Base-by-base conservation (phyloP, 2,113 vertebrate species). In the Mustelus asterias region DNA sequence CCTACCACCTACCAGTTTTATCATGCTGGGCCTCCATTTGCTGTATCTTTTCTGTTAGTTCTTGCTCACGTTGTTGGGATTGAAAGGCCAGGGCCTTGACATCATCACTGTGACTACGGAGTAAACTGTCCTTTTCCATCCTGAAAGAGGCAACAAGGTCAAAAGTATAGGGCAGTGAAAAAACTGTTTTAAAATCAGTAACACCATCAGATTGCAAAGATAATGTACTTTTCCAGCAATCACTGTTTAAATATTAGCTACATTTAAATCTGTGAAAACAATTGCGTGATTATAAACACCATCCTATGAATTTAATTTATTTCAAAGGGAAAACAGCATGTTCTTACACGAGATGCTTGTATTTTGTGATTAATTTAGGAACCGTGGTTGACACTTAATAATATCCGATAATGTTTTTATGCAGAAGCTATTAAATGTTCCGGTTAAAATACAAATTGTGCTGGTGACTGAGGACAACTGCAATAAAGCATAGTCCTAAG, bases 1-100 rank as follows among this genome's bases (percentile, higher is more conserved):
- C 97, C 98, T 97, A 97, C 98, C 98, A 98, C 98, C 98, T 98
- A 98, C 99, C 99, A 98, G 98, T 98, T 98, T 97, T 98, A 97
- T 98, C 98, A 97, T 99, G 98, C 97, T 98, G 98, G 96, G 98
- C 97, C 96, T 99, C 98, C 96, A 98, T 98, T 98, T 98, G 98
- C 98, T 98, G 97, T 97, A 99, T 98, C 98, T 98, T 98, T 97
- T 97, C 98, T 97, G 97, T 97, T 97, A 99, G 98, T 98, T 98
- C 98, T 97, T 97, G 97, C 97, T 99, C 98, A 96, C 98, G 98
- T 96, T 98, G 98, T 97, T 97, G 98, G 95, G 98, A 98, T 97
- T 98, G 98, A 96, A 98, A 97, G 97, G 97, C 98, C 97, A 96
- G 97, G 96, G 98, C 98, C 96, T 98, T 98, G 97, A 98, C 98